A percentile compares a stretch with the other conserved stretches of the same genome.
Conservation (phyloP, 2,888 invertebrate genomes). For the Hybos culiciformis region DNA sequence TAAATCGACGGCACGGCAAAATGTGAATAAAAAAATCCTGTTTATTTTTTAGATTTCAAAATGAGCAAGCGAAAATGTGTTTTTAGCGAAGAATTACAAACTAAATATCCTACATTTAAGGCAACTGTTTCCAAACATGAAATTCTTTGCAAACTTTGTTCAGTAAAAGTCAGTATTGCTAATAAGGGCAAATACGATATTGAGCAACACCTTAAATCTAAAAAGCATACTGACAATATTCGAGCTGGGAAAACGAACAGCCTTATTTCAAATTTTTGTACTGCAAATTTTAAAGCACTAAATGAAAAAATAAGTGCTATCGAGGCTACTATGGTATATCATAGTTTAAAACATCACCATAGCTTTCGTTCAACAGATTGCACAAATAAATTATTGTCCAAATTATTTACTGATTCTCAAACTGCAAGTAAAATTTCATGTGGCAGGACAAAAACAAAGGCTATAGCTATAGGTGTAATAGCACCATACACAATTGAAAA, state of each 20-base stretch:
- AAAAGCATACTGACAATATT: background rate
- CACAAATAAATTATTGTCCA: background rate
- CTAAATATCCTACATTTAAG: background rate
- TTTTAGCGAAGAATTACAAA: background rate
- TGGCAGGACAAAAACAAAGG: conserved; percentile 8
- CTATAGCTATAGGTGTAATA: conserved; percentile 9
- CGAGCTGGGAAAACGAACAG: background rate
- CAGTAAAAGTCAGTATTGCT: background rate
- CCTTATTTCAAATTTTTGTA: background rate
- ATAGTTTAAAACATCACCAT: conserved; percentile 1
- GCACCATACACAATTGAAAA: background rate
- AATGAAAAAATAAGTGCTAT: background rate
- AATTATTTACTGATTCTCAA: background rate
- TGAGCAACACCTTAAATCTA: background rate
- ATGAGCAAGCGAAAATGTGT: background rate
- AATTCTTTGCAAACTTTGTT: background rate
- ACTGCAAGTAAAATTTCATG: conserved; percentile 1
- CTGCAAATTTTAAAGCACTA: background rate
- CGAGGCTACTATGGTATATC: conserved; percentile 3
- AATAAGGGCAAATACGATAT: background rate
- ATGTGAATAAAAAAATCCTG: no score
- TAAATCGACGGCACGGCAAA: no score
- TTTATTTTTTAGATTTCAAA: no score
- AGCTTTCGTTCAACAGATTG: background rate
- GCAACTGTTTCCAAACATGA: background rate